A percentile compares a stretch with the other conserved stretches of the same genome.
phyloP scores from a whole-genome alignment of 2,888 invertebrate species.

The Chrysomela aeneicollis region DNA sequence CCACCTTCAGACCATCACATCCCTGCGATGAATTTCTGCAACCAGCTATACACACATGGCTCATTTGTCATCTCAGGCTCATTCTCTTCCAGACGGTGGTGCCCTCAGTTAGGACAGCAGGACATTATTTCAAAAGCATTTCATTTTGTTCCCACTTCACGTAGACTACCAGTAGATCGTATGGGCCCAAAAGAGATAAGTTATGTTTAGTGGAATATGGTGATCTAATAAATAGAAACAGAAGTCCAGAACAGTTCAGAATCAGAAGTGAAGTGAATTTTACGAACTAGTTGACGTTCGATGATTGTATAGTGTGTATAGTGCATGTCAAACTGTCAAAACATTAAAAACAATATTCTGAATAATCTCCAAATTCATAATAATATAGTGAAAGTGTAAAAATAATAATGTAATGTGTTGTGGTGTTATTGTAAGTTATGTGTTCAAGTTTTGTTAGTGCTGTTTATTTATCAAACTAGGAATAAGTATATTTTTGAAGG shows the following conservation, averaged over 20 bases:
- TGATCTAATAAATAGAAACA: background rate
- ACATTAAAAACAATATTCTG: constrained; percentile 34
- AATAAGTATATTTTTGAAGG: constrained; percentile 29
- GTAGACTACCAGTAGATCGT: background rate
- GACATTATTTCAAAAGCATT: background rate
- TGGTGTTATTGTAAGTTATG: constrained; percentile 9
- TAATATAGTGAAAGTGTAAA: constrained; percentile 16
- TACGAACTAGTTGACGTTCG: constrained; percentile 51
- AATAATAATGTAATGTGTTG: constrained; percentile 32
- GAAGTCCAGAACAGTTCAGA: constrained; percentile 10
- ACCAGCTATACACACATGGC: too few relatives aligned
- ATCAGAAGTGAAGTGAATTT: constrained; percentile 39
- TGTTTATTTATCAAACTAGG: constrained; percentile 26
- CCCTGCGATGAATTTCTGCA: too few relatives aligned
- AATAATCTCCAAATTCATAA: background rate
- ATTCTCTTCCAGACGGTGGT: too few relatives aligned
- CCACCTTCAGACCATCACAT: too few relatives aligned
- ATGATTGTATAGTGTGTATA: constrained; percentile 46
- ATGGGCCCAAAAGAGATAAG: background rate
- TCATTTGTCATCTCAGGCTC: too few relatives aligned
- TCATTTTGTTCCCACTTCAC: background rate
- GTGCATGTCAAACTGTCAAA: constrained; percentile 51
- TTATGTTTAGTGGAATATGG: constrained; percentile 13
- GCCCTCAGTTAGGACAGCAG: too few relatives aligned
- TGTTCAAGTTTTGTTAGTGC: constrained; percentile 20